Evolutionary conservation across 2,888 invertebrate genomes (phyloP).

Genomic region (Galeruca laticollis): DNA sequence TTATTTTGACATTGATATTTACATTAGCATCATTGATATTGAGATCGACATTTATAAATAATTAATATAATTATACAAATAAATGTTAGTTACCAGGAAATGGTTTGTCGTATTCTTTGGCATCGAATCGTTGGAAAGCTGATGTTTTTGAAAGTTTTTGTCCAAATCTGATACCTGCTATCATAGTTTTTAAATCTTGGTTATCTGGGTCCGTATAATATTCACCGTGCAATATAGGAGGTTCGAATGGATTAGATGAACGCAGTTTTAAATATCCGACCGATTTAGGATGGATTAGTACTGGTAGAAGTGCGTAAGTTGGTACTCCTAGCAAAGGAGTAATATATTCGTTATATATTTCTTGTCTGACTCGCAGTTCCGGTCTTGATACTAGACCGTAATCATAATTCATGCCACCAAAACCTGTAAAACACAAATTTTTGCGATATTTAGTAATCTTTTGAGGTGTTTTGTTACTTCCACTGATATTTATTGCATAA

Average conservation of each 20-base stretch:
- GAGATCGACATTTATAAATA: too few species aligned
- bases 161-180: conserved; percentile 69
- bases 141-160: conserved; percentile 66
- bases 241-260: conserved; percentile 70
- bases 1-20: too few species aligned
- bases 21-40: too few species aligned
- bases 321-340: conserved; percentile 67
- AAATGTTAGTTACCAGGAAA: conserved; percentile 61
- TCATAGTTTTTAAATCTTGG: conserved; percentile 65
- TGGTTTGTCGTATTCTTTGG: conserved; percentile 69
- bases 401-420: conserved; percentile 65
- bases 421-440: conserved; percentile 61
- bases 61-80: too few species aligned
- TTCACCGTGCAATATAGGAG: conserved; percentile 73
- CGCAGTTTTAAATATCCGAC: conserved; percentile 68
- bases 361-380: conserved; percentile 42
- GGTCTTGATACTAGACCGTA: conserved; percentile 33
- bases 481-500: too few species aligned
- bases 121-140: conserved; percentile 71
- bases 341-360: conserved; percentile 70
- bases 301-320: conserved; percentile 68
- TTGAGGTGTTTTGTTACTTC: too few species aligned
- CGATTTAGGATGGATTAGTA: conserved; percentile 72
- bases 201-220: conserved; percentile 69
- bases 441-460: too few species aligned